Evolutionary conservation across 1,140 invertebrate genomes (phyloP).

Genomic region (Papilio machaon): DNA sequence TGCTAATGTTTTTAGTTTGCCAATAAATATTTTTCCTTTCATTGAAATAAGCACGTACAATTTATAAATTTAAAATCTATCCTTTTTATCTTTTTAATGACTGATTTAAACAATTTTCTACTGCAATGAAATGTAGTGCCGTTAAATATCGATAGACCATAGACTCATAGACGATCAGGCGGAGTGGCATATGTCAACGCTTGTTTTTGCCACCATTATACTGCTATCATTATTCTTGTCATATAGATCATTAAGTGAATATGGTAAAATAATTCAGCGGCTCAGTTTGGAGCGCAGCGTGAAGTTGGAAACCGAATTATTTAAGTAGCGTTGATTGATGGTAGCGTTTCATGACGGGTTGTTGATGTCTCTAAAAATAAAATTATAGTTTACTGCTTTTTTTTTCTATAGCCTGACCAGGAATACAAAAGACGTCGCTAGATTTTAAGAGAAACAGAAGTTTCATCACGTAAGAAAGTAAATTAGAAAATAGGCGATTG

Average conservation of each 20-base stretch:
- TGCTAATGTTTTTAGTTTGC: too few relatives aligned
- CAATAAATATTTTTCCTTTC: too few relatives aligned
- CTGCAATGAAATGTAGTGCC: neutral
- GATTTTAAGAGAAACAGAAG: too few relatives aligned
- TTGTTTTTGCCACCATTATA: constrained; percentile 17
- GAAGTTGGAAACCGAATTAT: constrained; percentile 29
- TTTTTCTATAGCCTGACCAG: too few relatives aligned
- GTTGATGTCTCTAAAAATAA: neutral
- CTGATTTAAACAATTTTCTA: too few relatives aligned
- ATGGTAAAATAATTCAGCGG: constrained; percentile 4
- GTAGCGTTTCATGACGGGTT: neutral
- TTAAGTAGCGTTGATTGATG: constrained; percentile 31
- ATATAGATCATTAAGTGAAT: constrained; percentile 26
- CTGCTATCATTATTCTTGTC: constrained; percentile 30
- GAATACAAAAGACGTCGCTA: too few relatives aligned
- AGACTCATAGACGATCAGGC: neutral
- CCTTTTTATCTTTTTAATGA: too few relatives aligned
- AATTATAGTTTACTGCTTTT: neutral
- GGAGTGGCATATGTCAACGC: constrained; percentile 27
- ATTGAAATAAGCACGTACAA: too few relatives aligned
- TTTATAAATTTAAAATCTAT: too few relatives aligned
- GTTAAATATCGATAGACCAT: neutral
- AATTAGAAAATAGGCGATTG: too few relatives aligned
- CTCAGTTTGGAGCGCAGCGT: constrained; percentile 22
- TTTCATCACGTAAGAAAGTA: too few relatives aligned